A percentile compares a stretch with the other conserved stretches of the same genome.
These are phyloP conservation scores for Apocheima hispidaria DNA, from an alignment of 2,888 invertebrate genomes.

Conservation along the genomic window DNA sequence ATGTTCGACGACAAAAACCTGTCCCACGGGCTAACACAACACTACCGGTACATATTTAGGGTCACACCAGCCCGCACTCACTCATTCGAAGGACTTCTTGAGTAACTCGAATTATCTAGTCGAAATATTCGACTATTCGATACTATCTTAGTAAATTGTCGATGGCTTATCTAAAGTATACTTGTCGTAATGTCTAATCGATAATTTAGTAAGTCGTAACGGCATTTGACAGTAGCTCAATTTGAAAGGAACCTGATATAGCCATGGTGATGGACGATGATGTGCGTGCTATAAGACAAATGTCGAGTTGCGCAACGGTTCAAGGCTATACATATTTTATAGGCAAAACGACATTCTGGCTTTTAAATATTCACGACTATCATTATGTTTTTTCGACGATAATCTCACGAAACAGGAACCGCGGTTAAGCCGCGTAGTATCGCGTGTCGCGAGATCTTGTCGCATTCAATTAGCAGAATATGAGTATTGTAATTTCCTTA, in stretches of 20 bases:
- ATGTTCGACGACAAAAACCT: constrained; percentile 40
- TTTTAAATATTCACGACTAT: constrained; percentile 57
- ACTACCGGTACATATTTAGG: constrained; percentile 14
- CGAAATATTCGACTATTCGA: constrained; percentile 48
- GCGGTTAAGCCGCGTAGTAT: constrained; percentile 40
- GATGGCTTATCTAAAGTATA: constrained; percentile 51
- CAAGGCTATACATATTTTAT: constrained; percentile 63
- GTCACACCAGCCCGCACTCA: constrained; percentile 22
- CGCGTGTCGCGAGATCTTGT: constrained; percentile 44
- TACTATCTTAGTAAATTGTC: constrained; percentile 49
- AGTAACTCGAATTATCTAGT: constrained; percentile 49
- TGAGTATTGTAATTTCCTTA: constrained; percentile 54
- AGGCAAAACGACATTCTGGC: constrained; percentile 54
- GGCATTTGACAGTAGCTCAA: constrained; percentile 46
- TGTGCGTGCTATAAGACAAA: constrained; percentile 60
- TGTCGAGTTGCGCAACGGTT: constrained; percentile 74
- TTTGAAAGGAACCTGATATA: constrained; percentile 57
- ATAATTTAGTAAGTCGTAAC: too few species aligned
- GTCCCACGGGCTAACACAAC: constrained; percentile 40
- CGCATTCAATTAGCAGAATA: constrained; percentile 50
- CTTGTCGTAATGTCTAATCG: constrained; percentile 48
- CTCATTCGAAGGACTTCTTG: constrained; percentile 40
- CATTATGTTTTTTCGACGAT: constrained; percentile 51
- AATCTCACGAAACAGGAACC: constrained; percentile 50
- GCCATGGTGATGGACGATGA: constrained; percentile 51